phyloP scores from a whole-genome alignment of 2,888 invertebrate genomes.

The Mayetiola destructor region DNA sequence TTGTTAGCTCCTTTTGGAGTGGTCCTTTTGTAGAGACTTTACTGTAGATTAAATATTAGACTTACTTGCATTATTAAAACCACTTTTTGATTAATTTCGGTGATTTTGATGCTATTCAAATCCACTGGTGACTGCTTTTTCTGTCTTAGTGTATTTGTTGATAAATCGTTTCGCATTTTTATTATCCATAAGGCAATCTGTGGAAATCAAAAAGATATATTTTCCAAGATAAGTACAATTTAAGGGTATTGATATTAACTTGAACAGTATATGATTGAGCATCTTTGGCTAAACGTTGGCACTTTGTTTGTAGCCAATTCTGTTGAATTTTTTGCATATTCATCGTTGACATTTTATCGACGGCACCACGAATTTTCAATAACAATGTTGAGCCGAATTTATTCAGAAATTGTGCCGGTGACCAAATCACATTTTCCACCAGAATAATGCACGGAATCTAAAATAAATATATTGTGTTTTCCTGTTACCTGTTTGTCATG shows the following conservation, averaged over 20 bases:
- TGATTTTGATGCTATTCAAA: background rate
- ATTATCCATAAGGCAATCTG: slow-evolving; percentile 14
- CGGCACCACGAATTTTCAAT: slow-evolving; percentile 20
- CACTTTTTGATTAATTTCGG: background rate
- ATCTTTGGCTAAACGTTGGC: slow-evolving; percentile 46
- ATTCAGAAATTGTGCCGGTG: slow-evolving; percentile 66
- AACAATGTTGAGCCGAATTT: slow-evolving; percentile 45
- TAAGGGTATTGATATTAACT: slow-evolving; percentile 18
- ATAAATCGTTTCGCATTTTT: slow-evolving; percentile 30
- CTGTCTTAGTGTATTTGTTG: background rate
- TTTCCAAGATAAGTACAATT: background rate
- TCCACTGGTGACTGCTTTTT: background rate
- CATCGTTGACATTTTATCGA: background rate
- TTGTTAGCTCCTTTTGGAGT: too few relatives aligned
- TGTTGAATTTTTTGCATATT: slow-evolving; percentile 36
- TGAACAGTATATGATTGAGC: slow-evolving; percentile 26
- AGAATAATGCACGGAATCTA: slow-evolving; percentile 66
- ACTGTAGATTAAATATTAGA: background rate
- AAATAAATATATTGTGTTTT: slow-evolving; percentile 21
- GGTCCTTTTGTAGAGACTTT: too few relatives aligned
- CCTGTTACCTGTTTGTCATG: background rate
- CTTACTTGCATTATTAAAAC: background rate
- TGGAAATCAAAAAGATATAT: background rate
- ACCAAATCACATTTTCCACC: slow-evolving; percentile 69
- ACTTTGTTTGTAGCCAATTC: slow-evolving; percentile 39